Evolutionary conservation across 2,888 invertebrate species (phyloP).

Genomic region (Alviniconcha strummeri): DNA sequence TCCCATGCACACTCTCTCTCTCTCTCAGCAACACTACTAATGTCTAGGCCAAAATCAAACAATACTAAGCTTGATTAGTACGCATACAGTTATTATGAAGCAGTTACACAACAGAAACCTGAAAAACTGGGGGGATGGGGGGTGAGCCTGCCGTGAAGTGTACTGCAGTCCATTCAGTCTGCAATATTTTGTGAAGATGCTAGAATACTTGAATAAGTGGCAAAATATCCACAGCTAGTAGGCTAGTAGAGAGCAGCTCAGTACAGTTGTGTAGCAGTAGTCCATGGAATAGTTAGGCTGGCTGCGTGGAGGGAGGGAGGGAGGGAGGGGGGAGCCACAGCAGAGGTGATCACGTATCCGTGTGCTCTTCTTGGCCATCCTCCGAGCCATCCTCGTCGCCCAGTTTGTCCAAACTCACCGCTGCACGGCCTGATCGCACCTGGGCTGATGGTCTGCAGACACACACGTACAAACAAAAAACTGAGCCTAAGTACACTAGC

Average conservation of each 20-base stretch:
- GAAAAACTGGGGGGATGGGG: not conserved
- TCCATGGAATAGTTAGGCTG: constrained; percentile 8
- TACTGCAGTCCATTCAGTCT: not conserved
- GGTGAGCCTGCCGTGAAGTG: not conserved
- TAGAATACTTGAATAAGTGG: constrained; percentile 21
- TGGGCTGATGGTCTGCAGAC: constrained; percentile 33
- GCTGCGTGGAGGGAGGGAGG: not conserved
- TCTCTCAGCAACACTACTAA: too few species aligned
- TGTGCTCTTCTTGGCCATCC: constrained; percentile 39
- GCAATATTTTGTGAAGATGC: not conserved
- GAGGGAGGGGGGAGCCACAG: not conserved
- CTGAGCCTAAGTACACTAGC: not conserved
- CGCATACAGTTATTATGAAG: constrained; percentile 1
- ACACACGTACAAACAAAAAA: not conserved
- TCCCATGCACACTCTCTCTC: too few species aligned
- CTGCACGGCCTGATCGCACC: constrained; percentile 32
- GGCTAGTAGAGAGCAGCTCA: not conserved
- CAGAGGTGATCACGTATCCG: constrained; percentile 35
- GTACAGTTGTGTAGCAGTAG: constrained; percentile 3
- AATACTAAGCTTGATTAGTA: constrained; percentile 14
- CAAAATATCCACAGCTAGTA: constrained; percentile 20
- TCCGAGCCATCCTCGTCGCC: constrained; percentile 42
- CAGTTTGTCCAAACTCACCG: constrained; percentile 12
- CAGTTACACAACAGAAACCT: not conserved
- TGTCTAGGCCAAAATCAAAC: too few species aligned